Evolutionary conservation across 1,140 invertebrate species (phyloP).

Genomic region (Hermetia illucens): DNA sequence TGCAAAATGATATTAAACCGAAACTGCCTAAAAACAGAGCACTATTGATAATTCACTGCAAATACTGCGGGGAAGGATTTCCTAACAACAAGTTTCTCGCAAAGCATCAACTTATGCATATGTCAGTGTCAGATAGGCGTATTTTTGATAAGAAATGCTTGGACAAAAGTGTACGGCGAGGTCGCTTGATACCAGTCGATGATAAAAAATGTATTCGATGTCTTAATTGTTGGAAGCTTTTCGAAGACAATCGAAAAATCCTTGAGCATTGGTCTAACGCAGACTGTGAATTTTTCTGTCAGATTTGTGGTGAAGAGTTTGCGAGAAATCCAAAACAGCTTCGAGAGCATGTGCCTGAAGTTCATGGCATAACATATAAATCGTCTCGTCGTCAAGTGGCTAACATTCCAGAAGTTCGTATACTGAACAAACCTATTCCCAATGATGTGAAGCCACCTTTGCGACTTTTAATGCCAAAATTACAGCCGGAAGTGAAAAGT

Average conservation of each 20-base stretch:
- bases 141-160: conserved; percentile 5
- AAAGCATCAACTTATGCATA: conserved; percentile 9
- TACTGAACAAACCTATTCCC: no score
- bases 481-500: no score
- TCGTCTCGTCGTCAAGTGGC: no score
- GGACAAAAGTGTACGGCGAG: conserved; percentile 5
- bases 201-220: conserved; percentile 8
- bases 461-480: no score
- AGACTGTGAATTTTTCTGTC: conserved; percentile 10
- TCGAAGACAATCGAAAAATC: conserved; percentile 5
- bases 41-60: no score
- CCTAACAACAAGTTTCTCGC: conserved; percentile 1
- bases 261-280: conserved; percentile 8
- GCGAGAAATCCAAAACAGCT: conserved; percentile 6
- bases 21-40: no score
- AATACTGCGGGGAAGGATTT: conserved; percentile 1
- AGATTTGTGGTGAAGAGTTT: conserved; percentile 10
- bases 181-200: conserved; percentile 5
- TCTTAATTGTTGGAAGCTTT: conserved; percentile 9
- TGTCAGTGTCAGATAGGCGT: conserved; percentile 1
- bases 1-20: no score
- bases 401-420: no score
- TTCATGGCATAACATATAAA: conserved; percentile 9
- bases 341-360: conserved; percentile 6
- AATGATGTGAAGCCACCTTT: no score